Conservation (phyloP, 2,113 vertebrate species). For the Otis tarda region DNA sequence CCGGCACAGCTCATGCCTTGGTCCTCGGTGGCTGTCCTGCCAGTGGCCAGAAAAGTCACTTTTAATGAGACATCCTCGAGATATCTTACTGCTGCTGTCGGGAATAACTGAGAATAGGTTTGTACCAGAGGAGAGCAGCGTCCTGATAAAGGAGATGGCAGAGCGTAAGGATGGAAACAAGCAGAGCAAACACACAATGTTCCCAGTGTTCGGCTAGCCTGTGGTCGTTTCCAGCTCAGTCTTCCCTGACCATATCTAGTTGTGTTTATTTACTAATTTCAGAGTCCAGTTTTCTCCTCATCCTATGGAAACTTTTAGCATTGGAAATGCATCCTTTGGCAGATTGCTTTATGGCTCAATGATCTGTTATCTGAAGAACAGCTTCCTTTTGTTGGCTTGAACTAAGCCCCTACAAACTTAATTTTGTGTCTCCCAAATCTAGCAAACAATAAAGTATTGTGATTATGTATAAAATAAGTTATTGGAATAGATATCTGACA, state of each 20-base stretch:
- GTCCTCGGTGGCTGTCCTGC: neutral
- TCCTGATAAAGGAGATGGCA: neutral
- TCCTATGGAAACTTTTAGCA: neutral
- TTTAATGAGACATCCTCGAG: neutral
- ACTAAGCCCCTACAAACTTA: neutral
- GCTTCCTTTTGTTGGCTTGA: neutral
- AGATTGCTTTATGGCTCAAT: neutral
- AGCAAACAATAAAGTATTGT: neutral
- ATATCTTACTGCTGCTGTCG: rapidly evolving
- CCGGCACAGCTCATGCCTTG: rapidly evolving
- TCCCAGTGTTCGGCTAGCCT: neutral
- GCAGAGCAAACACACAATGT: rapidly evolving
- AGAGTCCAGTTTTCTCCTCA: neutral
- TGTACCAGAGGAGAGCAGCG: neutral
- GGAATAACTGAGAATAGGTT: no score
- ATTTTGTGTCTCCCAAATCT: neutral
- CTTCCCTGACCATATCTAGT: rapidly evolving
- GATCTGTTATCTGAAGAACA: neutral
- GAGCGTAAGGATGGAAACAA: neutral
- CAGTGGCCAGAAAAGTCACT: rapidly evolving
- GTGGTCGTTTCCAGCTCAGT: neutral
- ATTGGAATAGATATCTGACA: neutral
- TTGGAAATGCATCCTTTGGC: neutral
- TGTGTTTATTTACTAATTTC: neutral
- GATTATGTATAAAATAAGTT: neutral